phyloP scores from a whole-genome alignment of 2,888 invertebrate species.

The Caenorhabditis virilis region DNA sequence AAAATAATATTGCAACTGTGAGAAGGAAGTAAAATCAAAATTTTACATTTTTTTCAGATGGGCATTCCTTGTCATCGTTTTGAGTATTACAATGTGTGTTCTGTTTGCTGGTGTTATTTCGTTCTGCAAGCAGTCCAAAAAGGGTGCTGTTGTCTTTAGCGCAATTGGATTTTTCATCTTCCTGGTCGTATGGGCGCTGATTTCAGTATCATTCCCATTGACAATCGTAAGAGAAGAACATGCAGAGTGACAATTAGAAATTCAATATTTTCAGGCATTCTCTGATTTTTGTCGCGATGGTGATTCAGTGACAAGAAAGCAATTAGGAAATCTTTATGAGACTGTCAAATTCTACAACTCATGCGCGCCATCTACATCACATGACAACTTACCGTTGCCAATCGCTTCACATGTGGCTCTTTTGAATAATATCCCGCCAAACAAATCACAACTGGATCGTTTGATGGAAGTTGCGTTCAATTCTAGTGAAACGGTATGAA shows the following conservation, averaged over 20 bases:
- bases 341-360: slow-evolving; percentile 57
- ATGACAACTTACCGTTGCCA: slow-evolving; percentile 45
- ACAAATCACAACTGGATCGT: slow-evolving; percentile 55
- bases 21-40: background rate
- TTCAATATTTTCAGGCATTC: slow-evolving; percentile 40
- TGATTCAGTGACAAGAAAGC: slow-evolving; percentile 48
- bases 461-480: slow-evolving; percentile 58
- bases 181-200: slow-evolving; percentile 58
- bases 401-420: slow-evolving; percentile 43
- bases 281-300: slow-evolving; percentile 60
- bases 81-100: slow-evolving; percentile 60
- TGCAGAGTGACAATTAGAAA: background rate
- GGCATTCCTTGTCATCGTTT: slow-evolving; percentile 58
- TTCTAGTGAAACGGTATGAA: slow-evolving; percentile 45
- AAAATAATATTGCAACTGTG: too few species aligned
- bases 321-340: slow-evolving; percentile 51
- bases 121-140: slow-evolving; percentile 64
- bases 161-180: slow-evolving; percentile 66
- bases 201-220: slow-evolving; percentile 56
- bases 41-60: slow-evolving; percentile 54
- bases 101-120: slow-evolving; percentile 65
- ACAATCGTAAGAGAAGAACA: slow-evolving; percentile 44
- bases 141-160: slow-evolving; percentile 65
- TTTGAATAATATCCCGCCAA: slow-evolving; percentile 40
- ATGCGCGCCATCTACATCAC: slow-evolving; percentile 42